These are phyloP conservation scores for Tragelaphus imberbis DNA, from an alignment of 2,113 vertebrate species.

Conservation along the genomic window DNA sequence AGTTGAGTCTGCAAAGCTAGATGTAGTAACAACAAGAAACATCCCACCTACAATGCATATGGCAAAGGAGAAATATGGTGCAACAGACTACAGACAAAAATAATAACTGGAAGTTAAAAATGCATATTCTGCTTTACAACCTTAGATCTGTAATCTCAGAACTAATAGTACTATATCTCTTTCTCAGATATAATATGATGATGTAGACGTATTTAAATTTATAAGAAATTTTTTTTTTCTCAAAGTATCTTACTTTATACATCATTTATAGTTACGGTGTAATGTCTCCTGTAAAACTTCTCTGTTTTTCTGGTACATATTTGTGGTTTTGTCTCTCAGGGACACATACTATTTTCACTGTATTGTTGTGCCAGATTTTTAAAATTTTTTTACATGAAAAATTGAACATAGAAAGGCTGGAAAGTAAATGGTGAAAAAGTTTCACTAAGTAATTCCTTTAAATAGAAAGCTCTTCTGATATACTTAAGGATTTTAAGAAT, in stretches of 20 bases:
- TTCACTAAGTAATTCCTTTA: conserved; percentile 29
- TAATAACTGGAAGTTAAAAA: conserved; percentile 28
- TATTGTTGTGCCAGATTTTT: not conserved
- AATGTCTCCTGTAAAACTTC: not conserved
- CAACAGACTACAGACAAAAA: conserved; percentile 23
- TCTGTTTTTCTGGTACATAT: not conserved
- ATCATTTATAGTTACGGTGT: not conserved
- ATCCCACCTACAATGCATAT: conserved; percentile 58
- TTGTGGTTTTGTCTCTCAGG: not conserved
- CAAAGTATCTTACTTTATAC: not conserved
- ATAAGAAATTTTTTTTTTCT: not conserved
- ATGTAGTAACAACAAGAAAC: conserved; percentile 58
- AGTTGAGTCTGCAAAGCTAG: conserved; percentile 57
- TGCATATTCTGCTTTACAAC: conserved; percentile 9
- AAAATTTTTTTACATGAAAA: not conserved
- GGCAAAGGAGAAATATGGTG: conserved; percentile 40
- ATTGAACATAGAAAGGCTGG: not conserved
- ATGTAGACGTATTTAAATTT: not conserved
- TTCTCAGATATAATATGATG: not conserved
- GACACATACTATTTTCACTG: not conserved
- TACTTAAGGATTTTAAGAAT: conserved; percentile 20
- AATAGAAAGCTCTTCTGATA: conserved; percentile 17
- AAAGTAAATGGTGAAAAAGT: conserved; percentile 1
- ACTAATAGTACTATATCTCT: not conserved
- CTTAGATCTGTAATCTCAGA: conserved; percentile 19